Percentiles rank a stretch among this genome's conserved stretches.
Evolutionary conservation across 2,888 invertebrate genomes (phyloP).

Genomic region (Erannis defoliaria): DNA sequence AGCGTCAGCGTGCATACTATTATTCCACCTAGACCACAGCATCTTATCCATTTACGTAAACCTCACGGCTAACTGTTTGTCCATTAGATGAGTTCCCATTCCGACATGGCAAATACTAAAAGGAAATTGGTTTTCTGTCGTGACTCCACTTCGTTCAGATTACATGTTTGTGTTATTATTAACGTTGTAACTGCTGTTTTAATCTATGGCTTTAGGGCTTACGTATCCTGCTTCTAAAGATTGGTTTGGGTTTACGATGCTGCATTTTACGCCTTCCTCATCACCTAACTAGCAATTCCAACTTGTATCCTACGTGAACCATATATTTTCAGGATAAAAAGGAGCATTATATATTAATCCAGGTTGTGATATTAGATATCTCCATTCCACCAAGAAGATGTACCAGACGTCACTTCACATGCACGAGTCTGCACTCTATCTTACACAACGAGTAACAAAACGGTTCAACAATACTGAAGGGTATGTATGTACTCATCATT

Average conservation of each 20-base stretch:
- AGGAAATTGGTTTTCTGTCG: slow-evolving; percentile 52
- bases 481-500: too few species aligned
- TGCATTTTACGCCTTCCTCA: not conserved
- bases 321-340: too few species aligned
- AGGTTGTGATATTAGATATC: too few species aligned
- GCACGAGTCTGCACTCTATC: too few species aligned
- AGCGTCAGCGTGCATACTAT: not conserved
- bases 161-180: slow-evolving; percentile 44
- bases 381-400: too few species aligned
- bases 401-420: too few species aligned
- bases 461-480: too few species aligned
- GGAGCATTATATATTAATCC: too few species aligned
- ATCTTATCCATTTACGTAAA: slow-evolving; percentile 29
- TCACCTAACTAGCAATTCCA: too few species aligned
- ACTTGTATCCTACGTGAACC: too few species aligned
- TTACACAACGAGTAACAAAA: too few species aligned
- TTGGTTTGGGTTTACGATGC: not conserved
- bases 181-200: slow-evolving; percentile 31
- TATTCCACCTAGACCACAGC: slow-evolving; percentile 2
- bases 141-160: slow-evolving; percentile 43
- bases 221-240: not conserved
- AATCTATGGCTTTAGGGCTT: slow-evolving; percentile 8
- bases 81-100: slow-evolving; percentile 46
- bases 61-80: slow-evolving; percentile 43
- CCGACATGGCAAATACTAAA: slow-evolving; percentile 42